A percentile compares a stretch with the other conserved stretches of the same genome.
These are phyloP conservation scores for Drosophila prostipennis DNA, from an alignment of 2,888 invertebrate genomes.

Conservation along the genomic window DNA sequence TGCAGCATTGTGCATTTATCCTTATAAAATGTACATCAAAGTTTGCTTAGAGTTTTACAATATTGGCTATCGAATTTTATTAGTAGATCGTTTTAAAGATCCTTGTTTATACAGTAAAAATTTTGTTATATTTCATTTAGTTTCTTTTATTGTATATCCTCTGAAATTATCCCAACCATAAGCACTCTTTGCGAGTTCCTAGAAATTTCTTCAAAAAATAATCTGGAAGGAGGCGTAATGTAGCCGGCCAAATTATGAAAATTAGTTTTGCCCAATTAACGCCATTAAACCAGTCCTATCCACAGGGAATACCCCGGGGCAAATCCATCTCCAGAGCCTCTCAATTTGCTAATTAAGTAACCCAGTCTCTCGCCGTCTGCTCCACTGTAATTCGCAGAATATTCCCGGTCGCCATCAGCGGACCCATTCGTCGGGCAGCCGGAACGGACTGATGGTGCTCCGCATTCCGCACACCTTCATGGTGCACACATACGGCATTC, in stretches of 20 bases:
- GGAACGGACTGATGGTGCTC: slow-evolving; percentile 79
- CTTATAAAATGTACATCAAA: too few relatives aligned
- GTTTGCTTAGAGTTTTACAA: too few relatives aligned
- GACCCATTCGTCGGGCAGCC: slow-evolving; percentile 88
- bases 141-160: too few relatives aligned
- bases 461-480: slow-evolving; percentile 98
- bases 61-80: too few relatives aligned
- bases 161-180: too few relatives aligned
- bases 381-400: slow-evolving; percentile 66
- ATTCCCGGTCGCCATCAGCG: slow-evolving; percentile 85
- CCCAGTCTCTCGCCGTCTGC: neutral
- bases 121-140: too few relatives aligned
- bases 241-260: slow-evolving; percentile 13
- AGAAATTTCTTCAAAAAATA: neutral
- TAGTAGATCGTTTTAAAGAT: too few relatives aligned
- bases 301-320: neutral
- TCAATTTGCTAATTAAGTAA: slow-evolving; percentile 23
- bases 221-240: neutral
- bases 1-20: too few relatives aligned
- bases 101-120: too few relatives aligned
- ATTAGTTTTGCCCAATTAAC: slow-evolving; percentile 18
- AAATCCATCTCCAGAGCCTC: neutral
- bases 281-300: slow-evolving; percentile 1
- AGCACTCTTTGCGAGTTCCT: neutral
- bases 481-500: slow-evolving; percentile 97